These are phyloP conservation scores for Erpornis zantholeuca DNA, from an alignment of 2,113 vertebrate species.

Conservation along the genomic window DNA sequence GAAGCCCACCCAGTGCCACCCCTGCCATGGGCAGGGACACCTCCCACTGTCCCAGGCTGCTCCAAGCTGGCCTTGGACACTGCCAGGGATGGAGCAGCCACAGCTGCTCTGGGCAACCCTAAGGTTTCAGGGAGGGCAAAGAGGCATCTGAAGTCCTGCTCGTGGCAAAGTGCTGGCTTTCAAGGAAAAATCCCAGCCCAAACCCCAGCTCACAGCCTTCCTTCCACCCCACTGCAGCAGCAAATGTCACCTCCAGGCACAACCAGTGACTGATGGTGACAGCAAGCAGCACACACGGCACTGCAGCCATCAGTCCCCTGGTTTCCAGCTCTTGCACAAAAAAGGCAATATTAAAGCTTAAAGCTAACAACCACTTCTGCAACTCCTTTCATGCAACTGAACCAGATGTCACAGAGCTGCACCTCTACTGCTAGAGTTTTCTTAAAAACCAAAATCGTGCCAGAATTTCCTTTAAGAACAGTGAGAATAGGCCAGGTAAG, in stretches of 20 bases:
- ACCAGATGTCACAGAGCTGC: not conserved
- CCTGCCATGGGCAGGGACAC: not conserved
- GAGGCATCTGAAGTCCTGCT: not conserved
- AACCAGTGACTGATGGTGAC: fast-evolving
- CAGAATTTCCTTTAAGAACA: not conserved
- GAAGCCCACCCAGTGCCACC: fast-evolving
- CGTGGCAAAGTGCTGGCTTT: not conserved
- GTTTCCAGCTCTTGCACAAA: not conserved
- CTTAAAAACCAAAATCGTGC: not conserved
- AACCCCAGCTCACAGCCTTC: not conserved
- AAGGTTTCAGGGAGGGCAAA: not conserved
- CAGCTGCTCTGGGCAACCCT: not conserved
- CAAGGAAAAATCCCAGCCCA: too few species aligned
- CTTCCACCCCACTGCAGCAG: not conserved
- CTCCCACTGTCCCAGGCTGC: not conserved
- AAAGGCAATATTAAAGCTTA: not conserved
- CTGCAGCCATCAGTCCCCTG: fast-evolving
- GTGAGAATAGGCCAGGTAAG: not conserved
- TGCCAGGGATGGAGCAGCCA: not conserved
- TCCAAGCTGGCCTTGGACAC: not conserved
- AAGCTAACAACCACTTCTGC: not conserved
- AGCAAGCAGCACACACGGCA: not conserved
- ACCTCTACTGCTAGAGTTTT: not conserved
- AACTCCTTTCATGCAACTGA: not conserved
- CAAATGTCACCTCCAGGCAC: not conserved